A percentile compares a stretch with the other conserved stretches of the same genome.
Conservation (phyloP, 2,888 invertebrate species). For the Noctua fimbriata region DNA sequence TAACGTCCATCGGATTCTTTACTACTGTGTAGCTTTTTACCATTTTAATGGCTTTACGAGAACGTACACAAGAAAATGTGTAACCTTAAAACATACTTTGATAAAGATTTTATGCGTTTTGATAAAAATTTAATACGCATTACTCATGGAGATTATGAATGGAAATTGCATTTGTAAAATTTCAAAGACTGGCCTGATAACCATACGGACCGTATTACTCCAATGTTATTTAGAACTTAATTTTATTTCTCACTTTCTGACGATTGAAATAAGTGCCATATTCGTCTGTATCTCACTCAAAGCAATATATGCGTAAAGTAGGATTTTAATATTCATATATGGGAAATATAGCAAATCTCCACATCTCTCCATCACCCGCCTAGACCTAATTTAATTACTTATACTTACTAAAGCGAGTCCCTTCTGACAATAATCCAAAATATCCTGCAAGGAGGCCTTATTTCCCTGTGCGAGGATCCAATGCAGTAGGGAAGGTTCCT, state of each 20-base stretch:
- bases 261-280: conserved; percentile 3
- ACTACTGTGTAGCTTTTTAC: background rate
- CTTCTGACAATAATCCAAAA: conserved; percentile 94
- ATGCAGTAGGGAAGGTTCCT: conserved; percentile 92
- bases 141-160: conserved; percentile 25
- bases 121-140: conserved; percentile 68
- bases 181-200: conserved; percentile 2
- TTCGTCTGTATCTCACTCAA: background rate
- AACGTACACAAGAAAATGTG: conserved; percentile 44
- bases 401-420: conserved; percentile 92
- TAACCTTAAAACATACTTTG: conserved; percentile 80
- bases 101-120: conserved; percentile 76
- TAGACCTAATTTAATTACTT: background rate
- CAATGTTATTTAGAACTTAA: background rate
- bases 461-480: conserved; percentile 97
- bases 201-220: background rate
- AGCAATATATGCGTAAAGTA: background rate
- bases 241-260: background rate
- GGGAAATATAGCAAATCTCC: background rate
- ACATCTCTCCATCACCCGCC: background rate
- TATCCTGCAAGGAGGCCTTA: conserved; percentile 93
- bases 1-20: background rate
- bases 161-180: conserved; percentile 31
- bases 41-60: conserved; percentile 35
- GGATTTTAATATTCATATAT: background rate